These are phyloP conservation scores for Perizoma flavofasciatum DNA, from an alignment of 2,888 invertebrate species.

Conservation along the genomic window DNA sequence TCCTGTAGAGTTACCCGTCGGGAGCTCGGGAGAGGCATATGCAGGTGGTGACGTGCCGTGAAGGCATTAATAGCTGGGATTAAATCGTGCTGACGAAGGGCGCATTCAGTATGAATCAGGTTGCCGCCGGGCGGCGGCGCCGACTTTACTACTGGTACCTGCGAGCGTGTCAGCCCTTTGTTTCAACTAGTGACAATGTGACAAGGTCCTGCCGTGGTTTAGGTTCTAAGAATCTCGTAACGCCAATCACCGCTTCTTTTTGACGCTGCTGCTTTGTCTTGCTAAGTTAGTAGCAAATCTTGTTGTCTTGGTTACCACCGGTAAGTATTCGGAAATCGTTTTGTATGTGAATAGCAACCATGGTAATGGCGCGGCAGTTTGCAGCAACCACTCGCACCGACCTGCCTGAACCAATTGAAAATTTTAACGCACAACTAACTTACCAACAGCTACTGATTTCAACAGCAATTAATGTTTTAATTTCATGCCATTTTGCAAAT, in stretches of 20 bases:
- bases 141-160: neutral
- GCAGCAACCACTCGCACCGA: constrained; percentile 46
- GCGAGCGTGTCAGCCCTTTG: neutral
- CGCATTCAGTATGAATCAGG: constrained; percentile 10
- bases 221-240: too few relatives aligned
- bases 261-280: too few relatives aligned
- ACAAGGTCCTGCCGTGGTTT: too few relatives aligned
- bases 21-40: constrained; percentile 35
- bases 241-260: too few relatives aligned
- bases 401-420: constrained; percentile 49
- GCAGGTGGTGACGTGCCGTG: constrained; percentile 52
- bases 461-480: constrained; percentile 32
- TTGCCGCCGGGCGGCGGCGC: neutral
- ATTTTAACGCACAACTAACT: constrained; percentile 54
- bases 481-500: constrained; percentile 27
- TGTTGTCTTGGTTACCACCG: neutral
- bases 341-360: constrained; percentile 2
- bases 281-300: too few relatives aligned
- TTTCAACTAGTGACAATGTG: too few relatives aligned
- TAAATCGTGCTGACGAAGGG: constrained; percentile 60
- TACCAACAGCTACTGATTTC: constrained; percentile 47
- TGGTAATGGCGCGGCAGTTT: constrained; percentile 56
- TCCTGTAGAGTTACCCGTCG: constrained; percentile 20
- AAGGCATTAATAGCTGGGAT: constrained; percentile 66
- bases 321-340: neutral